These are phyloP conservation scores for Meandrusa payeni DNA, from an alignment of 2,888 invertebrate genomes.

Conservation along the genomic window DNA sequence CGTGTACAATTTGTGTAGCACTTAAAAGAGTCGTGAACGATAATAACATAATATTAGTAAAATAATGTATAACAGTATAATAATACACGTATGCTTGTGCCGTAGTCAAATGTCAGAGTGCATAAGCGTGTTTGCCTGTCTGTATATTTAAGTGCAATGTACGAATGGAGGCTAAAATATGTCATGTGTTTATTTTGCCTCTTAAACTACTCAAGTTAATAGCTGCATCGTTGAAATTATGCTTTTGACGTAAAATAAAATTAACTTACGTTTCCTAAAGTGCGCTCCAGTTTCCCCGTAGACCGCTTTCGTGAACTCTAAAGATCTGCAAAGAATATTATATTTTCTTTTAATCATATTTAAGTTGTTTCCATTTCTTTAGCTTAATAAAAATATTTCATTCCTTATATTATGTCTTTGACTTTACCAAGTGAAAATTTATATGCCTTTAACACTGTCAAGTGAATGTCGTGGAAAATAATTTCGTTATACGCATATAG, in stretches of 20 bases:
- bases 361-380: slow-evolving; percentile 9
- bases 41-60: too few species aligned
- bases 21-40: too few species aligned
- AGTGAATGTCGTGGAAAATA: slow-evolving; percentile 37
- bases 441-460: slow-evolving; percentile 14
- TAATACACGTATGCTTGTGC: too few species aligned
- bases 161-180: slow-evolving; percentile 1
- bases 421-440: slow-evolving; percentile 9
- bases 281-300: slow-evolving; percentile 31
- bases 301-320: slow-evolving; percentile 30
- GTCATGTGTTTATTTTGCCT: slow-evolving; percentile 5
- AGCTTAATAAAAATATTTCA: slow-evolving; percentile 18
- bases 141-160: too few species aligned
- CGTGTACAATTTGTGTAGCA: too few species aligned
- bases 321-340: slow-evolving; percentile 39
- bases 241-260: slow-evolving; percentile 29
- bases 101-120: too few species aligned
- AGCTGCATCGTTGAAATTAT: slow-evolving; percentile 16
- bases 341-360: slow-evolving; percentile 21
- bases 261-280: slow-evolving; percentile 39
- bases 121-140: too few species aligned
- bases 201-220: slow-evolving; percentile 10
- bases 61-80: too few species aligned
- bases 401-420: slow-evolving; percentile 8
- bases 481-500: slow-evolving; percentile 38